Conservation (phyloP, 1,140 invertebrate species). For the Macrocentrus cingulum region DNA sequence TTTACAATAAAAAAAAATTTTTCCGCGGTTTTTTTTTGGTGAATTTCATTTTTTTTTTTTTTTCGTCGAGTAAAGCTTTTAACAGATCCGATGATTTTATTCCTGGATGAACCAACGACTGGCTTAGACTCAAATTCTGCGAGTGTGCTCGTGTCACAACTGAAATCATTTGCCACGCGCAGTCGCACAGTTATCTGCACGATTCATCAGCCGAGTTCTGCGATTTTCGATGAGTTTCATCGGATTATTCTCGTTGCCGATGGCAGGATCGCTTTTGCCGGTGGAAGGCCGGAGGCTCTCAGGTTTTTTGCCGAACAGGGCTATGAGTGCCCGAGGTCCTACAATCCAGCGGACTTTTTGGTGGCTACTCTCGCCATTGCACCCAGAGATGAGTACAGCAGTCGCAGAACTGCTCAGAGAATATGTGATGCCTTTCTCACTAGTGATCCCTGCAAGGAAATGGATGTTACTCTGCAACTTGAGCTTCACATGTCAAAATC, state of each 20-base stretch:
- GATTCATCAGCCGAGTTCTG: slow-evolving; percentile 96
- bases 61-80: slow-evolving; percentile 73
- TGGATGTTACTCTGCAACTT: slow-evolving; percentile 69
- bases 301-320: slow-evolving; percentile 80
- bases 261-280: slow-evolving; percentile 86
- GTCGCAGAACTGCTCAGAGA: slow-evolving; percentile 65
- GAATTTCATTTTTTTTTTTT: slow-evolving; percentile 14
- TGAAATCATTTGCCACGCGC: slow-evolving; percentile 66
- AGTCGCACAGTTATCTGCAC: slow-evolving; percentile 91
- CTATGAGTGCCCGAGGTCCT: slow-evolving; percentile 77
- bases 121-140: slow-evolving; percentile 92
- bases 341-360: slow-evolving; percentile 92
- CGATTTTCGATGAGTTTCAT: slow-evolving; percentile 87
- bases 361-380: slow-evolving; percentile 82
- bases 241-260: slow-evolving; percentile 84
- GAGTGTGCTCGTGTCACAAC: slow-evolving; percentile 77
- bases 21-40: not conserved
- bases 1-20: not conserved
- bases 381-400: slow-evolving; percentile 72
- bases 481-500: slow-evolving; percentile 65
- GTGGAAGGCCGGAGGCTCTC: slow-evolving; percentile 71
- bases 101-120: slow-evolving; percentile 96
- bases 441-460: slow-evolving; percentile 73
- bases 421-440: slow-evolving; percentile 79
- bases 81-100: slow-evolving; percentile 88